Evolutionary conservation across 2,797 vertebrate genomes (phyloP).

Genomic region (Tympanoctomys barrerae): DNA sequence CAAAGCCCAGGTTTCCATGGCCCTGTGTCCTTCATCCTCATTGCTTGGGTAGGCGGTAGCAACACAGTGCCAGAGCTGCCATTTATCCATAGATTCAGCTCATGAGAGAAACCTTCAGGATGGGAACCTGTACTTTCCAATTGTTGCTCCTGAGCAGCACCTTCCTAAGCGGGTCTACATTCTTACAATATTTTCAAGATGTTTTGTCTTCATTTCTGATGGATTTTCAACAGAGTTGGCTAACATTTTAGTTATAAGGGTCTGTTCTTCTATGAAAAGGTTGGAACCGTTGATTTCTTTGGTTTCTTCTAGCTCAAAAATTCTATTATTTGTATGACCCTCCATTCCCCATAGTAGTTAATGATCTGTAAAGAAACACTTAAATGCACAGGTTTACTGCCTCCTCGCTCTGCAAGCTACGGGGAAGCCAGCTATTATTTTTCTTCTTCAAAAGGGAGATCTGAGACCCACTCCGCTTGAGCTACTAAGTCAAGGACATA

Average conservation of each 20-base stretch:
- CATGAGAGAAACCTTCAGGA: background rate
- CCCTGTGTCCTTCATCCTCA: background rate
- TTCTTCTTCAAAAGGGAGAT: conserved; percentile 69
- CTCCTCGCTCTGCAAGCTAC: conserved; percentile 45
- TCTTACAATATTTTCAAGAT: conserved; percentile 62
- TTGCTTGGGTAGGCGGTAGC: background rate
- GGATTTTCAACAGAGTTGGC: conserved; percentile 50
- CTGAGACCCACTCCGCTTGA: conserved; percentile 48
- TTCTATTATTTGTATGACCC: conserved; percentile 72
- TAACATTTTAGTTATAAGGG: conserved; percentile 64
- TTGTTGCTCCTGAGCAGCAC: background rate
- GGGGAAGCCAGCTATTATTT: conserved; percentile 71
- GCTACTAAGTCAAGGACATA: conserved; percentile 69
- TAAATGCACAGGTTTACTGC: conserved; percentile 75
- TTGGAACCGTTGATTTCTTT: conserved; percentile 70
- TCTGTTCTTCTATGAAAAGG: conserved; percentile 44
- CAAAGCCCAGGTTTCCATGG: background rate
- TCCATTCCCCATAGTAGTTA: conserved; percentile 73
- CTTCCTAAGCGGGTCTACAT: background rate
- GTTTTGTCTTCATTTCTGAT: conserved; percentile 64
- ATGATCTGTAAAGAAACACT: conserved; percentile 80
- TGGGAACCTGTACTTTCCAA: background rate
- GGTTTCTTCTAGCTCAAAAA: conserved; percentile 76
- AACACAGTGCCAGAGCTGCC: background rate
- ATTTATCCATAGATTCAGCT: background rate